Percentiles rank a stretch among this genome's conserved stretches.
These are phyloP conservation scores for Tachysurus vachellii DNA, from an alignment of 2,113 vertebrate species.

Conservation along the genomic window DNA sequence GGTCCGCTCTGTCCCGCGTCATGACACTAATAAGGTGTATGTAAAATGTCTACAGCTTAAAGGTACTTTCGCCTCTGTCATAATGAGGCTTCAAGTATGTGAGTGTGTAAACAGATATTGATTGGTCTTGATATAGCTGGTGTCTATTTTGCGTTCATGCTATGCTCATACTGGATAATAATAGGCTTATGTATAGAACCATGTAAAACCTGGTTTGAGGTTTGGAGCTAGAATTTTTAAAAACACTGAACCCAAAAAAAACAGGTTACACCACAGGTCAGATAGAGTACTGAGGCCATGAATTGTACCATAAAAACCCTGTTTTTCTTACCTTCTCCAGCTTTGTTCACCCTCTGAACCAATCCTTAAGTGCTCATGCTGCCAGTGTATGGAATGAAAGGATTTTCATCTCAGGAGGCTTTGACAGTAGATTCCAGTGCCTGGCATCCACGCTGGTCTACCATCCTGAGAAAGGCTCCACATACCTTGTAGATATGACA, in stretches of 20 bases:
- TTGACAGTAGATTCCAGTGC: constrained; percentile 55
- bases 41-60: too few relatives aligned
- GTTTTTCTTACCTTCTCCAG: constrained; percentile 53
- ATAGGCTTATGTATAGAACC: not conserved
- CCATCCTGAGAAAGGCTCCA: constrained; percentile 58
- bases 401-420: constrained; percentile 72
- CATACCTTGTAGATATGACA: constrained; percentile 55
- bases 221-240: not conserved
- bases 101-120: not conserved
- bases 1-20: too few relatives aligned
- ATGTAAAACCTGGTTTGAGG: not conserved
- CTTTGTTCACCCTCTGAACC: constrained; percentile 61
- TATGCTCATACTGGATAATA: not conserved
- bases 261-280: too few relatives aligned
- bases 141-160: not conserved
- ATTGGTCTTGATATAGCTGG: too few relatives aligned
- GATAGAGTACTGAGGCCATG: not conserved
- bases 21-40: too few relatives aligned
- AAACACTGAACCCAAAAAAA: too few relatives aligned
- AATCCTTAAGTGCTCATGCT: constrained; percentile 61
- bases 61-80: not conserved
- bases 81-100: not conserved
- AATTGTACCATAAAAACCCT: not conserved
- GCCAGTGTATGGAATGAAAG: constrained; percentile 60
- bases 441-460: constrained; percentile 62